phyloP scores from a whole-genome alignment of 2,888 invertebrate genomes.

The Platycheirus albimanus region DNA sequence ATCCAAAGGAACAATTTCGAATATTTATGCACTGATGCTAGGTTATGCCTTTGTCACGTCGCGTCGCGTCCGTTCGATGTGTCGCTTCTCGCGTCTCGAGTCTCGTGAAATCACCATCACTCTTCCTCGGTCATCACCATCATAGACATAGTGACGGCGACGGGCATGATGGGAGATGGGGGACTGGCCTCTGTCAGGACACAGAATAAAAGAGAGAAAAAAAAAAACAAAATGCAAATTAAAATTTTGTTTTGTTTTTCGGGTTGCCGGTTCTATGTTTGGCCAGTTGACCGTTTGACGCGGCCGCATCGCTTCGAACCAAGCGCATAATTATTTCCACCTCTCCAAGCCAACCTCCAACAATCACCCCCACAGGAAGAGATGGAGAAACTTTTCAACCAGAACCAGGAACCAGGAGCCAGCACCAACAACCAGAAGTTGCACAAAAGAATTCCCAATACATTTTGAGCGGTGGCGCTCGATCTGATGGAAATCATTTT shows the following conservation, averaged over 20 bases:
- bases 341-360: constrained; percentile 3
- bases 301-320: constrained; percentile 9
- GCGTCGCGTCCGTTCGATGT: constrained; percentile 5
- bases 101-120: too few species aligned
- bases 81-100: neutral
- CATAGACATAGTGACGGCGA: too few species aligned
- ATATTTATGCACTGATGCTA: constrained; percentile 32
- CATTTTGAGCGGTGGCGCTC: constrained; percentile 19
- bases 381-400: neutral
- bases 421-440: neutral
- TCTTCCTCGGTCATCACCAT: too few species aligned
- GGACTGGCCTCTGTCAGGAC: too few species aligned
- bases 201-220: too few species aligned
- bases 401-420: neutral
- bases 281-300: constrained; percentile 39
- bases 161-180: too few species aligned
- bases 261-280: constrained; percentile 20
- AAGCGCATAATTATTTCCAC: constrained; percentile 60
- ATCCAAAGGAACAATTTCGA: constrained; percentile 61
- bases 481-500: constrained; percentile 64
- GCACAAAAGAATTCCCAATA: constrained; percentile 46
- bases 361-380: constrained; percentile 8
- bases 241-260: constrained; percentile 43
- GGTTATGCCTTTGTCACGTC: constrained; percentile 40
- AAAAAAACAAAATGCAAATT: constrained; percentile 56